Base-by-base conservation (phyloP, 2,888 invertebrate species). In the Coleophora flavipennella region DNA sequence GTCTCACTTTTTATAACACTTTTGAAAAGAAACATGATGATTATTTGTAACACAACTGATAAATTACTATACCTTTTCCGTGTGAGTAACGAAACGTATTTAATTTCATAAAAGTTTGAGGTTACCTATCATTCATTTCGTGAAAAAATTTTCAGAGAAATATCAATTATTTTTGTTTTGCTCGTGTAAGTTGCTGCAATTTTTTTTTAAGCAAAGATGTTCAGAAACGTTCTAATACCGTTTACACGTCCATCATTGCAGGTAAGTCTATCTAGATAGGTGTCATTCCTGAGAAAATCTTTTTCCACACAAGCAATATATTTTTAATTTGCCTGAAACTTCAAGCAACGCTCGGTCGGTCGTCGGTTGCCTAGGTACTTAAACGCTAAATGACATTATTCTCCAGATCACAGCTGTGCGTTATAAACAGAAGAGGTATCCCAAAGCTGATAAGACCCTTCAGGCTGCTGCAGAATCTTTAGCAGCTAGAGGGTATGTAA, bases 401-500 rank as follows among this genome's bases (percentile, higher is more conserved):
- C 51, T 60, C 27, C 62, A 81, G 81, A 44, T 75, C 0, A 53
- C 49, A 41, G 44, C 60, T 27, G 50, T 73, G 9, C 67, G 81
- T 53, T 50, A 70, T 53, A 67, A 50, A 39, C 73, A 80, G 41
- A 67, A 67, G 42, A 78, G 72, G 43, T 51, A 57, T 36, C 78
- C 83, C 9, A 84, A 84, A 66, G 53, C 59, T n/a, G 78, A 77
- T 41, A 84, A 81, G 54, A 84, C 75, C 48, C 46, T 84, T 12
- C 69, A 79, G 60, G 84, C 90, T 29, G 77, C 88, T 43, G 87
- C 88, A 36, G 85, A 89, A 67, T 90, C 91, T 35, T 72, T 91
- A 56, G 88, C 90, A 48, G 80, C 90, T 26, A 89, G 89, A 87
- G 92, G 92, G 92, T 92, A 84, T 68, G 70, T 28, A 29, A 20